phyloP scores from a whole-genome alignment of 92 coral and sea anemone genomes.

The Porites lobata region DNA sequence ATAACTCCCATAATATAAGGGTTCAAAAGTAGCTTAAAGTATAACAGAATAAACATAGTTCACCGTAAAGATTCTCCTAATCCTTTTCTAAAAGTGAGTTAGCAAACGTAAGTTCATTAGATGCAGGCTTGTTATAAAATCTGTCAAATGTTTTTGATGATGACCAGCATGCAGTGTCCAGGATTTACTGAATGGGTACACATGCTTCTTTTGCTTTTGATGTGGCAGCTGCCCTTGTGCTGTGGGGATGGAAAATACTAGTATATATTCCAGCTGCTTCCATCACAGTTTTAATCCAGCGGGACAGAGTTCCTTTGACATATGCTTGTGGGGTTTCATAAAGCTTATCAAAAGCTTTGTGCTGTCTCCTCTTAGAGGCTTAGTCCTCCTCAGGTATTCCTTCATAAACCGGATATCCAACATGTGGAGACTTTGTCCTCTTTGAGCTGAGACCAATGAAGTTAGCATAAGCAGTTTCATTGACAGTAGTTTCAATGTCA shows the following conservation, averaged over 20 bases:
- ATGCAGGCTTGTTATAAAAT: constrained; percentile 70
- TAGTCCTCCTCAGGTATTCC: constrained; percentile 53
- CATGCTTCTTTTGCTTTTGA: constrained; percentile 66
- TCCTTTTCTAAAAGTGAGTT: background rate
- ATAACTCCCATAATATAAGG: too few relatives aligned
- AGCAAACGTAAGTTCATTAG: constrained; percentile 30
- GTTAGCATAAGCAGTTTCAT: constrained; percentile 35
- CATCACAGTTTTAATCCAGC: constrained; percentile 61
- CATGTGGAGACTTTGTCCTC: constrained; percentile 58
- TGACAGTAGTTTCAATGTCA: constrained; percentile 25
- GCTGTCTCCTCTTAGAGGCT: constrained; percentile 52
- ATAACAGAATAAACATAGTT: constrained; percentile 11
- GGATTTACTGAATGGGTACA: constrained; percentile 74
- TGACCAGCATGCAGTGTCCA: constrained; percentile 79
- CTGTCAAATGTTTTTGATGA: constrained; percentile 69
- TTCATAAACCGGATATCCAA: constrained; percentile 61
- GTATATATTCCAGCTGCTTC: constrained; percentile 57
- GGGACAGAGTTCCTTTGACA: constrained; percentile 37
- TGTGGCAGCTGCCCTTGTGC: constrained; percentile 80
- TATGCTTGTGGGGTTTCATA: constrained; percentile 44
- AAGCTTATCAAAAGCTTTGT: constrained; percentile 54
- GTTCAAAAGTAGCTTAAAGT: too few relatives aligned
- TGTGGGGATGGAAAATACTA: constrained; percentile 68
- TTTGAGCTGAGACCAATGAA: constrained; percentile 47
- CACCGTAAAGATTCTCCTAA: constrained; percentile 5